These are phyloP conservation scores for Calephelis nemesis DNA, from an alignment of 1,140 invertebrate species.

Conservation along the genomic window DNA sequence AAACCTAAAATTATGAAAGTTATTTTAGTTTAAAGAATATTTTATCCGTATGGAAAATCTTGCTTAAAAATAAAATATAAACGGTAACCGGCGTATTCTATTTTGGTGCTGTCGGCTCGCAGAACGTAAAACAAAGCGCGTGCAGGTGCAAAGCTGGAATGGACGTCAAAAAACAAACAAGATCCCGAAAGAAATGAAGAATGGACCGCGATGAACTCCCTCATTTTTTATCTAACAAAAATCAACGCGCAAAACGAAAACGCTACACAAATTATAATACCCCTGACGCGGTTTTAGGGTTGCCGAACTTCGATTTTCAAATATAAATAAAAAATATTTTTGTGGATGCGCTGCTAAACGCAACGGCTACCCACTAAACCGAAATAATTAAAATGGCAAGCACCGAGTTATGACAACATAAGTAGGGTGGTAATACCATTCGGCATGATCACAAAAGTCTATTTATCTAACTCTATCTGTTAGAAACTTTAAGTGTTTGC, in stretches of 20 bases:
- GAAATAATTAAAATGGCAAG: too few relatives aligned
- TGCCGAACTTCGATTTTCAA: not conserved
- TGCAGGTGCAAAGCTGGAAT: conserved; percentile 64
- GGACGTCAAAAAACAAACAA: conserved; percentile 50
- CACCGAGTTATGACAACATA: too few relatives aligned
- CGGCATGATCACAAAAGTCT: too few relatives aligned
- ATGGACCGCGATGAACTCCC: conserved; percentile 42
- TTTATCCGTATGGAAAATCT: conserved; percentile 17
- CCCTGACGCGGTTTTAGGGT: conserved; percentile 3
- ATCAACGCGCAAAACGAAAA: conserved; percentile 60
- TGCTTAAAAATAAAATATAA: conserved; percentile 11
- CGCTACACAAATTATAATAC: conserved; percentile 68
- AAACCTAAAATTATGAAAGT: too few relatives aligned
- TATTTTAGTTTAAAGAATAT: not conserved
- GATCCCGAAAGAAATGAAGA: conserved; percentile 41
- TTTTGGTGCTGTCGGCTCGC: conserved; percentile 41
- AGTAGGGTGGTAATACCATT: too few relatives aligned
- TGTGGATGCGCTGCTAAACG: too few relatives aligned
- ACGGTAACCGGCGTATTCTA: conserved; percentile 24
- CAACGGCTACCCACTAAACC: too few relatives aligned
- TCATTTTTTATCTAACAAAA: conserved; percentile 74
- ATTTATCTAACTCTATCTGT: too few relatives aligned
- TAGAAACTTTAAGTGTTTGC: too few relatives aligned
- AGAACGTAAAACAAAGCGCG: conserved; percentile 51
- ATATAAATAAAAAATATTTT: too few relatives aligned